phyloP scores from a whole-genome alignment of 2,113 vertebrate genomes.

The Henicopernis longicauda region DNA sequence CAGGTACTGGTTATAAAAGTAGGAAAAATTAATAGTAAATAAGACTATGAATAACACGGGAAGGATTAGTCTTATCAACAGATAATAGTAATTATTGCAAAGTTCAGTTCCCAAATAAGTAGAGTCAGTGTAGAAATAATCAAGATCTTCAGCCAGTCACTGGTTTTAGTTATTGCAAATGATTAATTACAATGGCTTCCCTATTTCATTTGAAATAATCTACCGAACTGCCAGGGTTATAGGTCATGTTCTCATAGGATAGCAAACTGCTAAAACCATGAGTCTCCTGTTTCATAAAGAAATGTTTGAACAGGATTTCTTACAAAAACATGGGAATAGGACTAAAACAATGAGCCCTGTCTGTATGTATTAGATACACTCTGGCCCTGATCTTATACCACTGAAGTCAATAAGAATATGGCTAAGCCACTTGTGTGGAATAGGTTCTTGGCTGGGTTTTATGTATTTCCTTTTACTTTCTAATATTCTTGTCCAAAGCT shows the following conservation, averaged over 20 bases:
- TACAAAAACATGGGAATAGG: not conserved
- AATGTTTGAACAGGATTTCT: not conserved
- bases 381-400: not conserved
- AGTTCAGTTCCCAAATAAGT: not conserved
- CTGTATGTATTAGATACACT: not conserved
- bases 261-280: not conserved
- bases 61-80: not conserved
- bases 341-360: not conserved
- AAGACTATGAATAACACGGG: not conserved
- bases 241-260: not conserved
- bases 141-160: not conserved
- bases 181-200: not conserved
- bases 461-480: not conserved
- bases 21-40: not conserved
- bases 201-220: not conserved
- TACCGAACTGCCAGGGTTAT: not conserved
- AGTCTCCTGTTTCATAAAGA: not conserved
- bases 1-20: not conserved
- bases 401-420: not conserved
- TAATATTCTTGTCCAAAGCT: not conserved
- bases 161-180: not conserved
- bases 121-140: not conserved
- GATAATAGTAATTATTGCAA: not conserved
- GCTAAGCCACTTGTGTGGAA: not conserved
- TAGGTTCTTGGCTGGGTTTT: not conserved